These are phyloP conservation scores for Urosaurus nigricauda DNA, from an alignment of 2,797 vertebrate species.

Conservation along the genomic window DNA sequence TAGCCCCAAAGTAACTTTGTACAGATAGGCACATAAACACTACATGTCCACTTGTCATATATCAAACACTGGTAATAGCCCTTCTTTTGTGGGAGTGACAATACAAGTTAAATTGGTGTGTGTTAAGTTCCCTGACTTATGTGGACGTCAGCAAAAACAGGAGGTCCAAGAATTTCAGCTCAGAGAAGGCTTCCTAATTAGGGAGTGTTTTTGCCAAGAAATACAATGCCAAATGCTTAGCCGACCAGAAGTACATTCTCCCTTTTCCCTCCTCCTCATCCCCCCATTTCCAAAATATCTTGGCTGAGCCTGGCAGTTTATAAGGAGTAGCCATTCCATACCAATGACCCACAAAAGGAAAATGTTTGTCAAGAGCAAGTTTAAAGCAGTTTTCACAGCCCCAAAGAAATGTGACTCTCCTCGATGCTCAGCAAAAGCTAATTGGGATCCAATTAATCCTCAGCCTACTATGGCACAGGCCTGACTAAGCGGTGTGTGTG, in stretches of 20 bases:
- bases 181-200: conserved; percentile 22
- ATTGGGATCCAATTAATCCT: neutral
- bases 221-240: conserved; percentile 36
- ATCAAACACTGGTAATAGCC: neutral
- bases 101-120: neutral
- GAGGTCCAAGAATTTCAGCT: conserved; percentile 9
- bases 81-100: neutral
- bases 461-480: neutral
- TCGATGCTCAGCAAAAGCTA: neutral
- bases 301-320: conserved; percentile 1
- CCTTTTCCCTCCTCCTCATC: neutral
- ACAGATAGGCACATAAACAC: neutral
- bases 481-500: neutral
- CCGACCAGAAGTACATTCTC: conserved; percentile 6
- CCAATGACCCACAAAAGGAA: conserved; percentile 22
- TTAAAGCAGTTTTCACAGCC: neutral
- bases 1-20: too few relatives aligned
- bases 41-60: neutral
- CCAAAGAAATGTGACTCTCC: neutral
- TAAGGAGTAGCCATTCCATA: conserved; percentile 6
- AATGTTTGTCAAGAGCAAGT: neutral
- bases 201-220: conserved; percentile 14
- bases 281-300: conserved; percentile 13
- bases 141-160: conserved; percentile 23
- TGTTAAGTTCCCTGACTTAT: neutral